Evolutionary conservation across 2,797 vertebrate species (phyloP), one percentile per base, ranked within the genome.

Genomic region (Acanthurus leucopareius): DNA sequence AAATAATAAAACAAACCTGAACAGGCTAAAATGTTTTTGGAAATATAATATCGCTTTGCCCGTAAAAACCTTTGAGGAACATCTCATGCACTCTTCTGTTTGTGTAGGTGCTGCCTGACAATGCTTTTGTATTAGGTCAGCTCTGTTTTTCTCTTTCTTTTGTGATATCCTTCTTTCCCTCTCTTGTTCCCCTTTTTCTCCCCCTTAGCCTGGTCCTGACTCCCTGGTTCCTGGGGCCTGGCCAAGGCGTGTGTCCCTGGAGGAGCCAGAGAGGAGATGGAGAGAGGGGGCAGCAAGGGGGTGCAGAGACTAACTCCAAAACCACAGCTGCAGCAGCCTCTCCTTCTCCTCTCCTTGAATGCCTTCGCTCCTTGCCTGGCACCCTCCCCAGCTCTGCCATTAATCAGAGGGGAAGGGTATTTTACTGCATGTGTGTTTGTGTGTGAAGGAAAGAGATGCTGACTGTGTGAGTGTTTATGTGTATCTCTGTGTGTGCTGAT

Each of bases 311-410:
- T 60, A 77, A 83, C 90, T 96, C 95, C 95, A 95, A 96, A 95
- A 95, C 95, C 95, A 95, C 96, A 96, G 95, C 94, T 95, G 93
- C 93, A 82, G 89, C 88, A 79, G 82, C 85, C 73, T 84, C 89
- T 84, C 79, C 83, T 79, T 40, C 80, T 63, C 49, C 58, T 79
- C 70, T 62, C 69, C 76, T 80, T 79, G 64, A 49, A 35, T 35
- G 32, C 78, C 87, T 91, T 75, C 86, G 77, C 88, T 90, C 86
- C 93, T 94, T 85, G 91, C 94, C 95, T 96, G 93, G 94, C 95
- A 96, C 90, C 90, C 93, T 94, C 93, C 95, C 94, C 93, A 91
- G 83, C 92, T 92, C 94, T 94, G 93, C 95, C 96, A 96, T 96
- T 95, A 96, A 97, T 96, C 92, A 95, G 86, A 84, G 79, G 32